A percentile compares a stretch with the other conserved stretches of the same genome.
These are phyloP conservation scores for Rhinopomastus cyanomelas DNA, from an alignment of 2,113 vertebrate species.

Conservation along the genomic window DNA sequence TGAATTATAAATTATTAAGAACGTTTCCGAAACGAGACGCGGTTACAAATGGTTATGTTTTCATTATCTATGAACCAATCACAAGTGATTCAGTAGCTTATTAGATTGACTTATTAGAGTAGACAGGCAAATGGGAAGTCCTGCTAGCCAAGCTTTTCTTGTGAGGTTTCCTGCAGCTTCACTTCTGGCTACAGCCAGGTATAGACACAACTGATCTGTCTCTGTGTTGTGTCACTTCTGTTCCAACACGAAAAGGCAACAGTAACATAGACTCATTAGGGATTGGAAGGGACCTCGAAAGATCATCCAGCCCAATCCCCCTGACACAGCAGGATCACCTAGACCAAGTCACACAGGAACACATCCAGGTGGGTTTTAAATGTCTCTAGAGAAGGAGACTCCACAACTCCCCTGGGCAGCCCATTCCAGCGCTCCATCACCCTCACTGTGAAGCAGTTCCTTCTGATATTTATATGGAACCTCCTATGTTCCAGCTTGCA, in stretches of 20 bases:
- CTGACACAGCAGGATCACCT: no score
- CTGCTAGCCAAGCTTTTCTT: not conserved
- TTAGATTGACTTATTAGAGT: not conserved
- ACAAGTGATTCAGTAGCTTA: not conserved
- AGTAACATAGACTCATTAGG: no score
- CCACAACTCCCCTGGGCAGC: no score
- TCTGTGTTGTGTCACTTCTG: not conserved
- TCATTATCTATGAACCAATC: not conserved
- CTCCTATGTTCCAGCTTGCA: no score
- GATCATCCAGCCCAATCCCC: no score
- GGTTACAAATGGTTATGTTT: not conserved
- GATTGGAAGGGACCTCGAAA: no score
- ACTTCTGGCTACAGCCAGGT: not conserved
- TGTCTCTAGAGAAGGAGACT: no score
- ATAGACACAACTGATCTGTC: not conserved
- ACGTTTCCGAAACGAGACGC: not conserved
- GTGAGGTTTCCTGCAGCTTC: not conserved
- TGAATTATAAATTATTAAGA: not conserved
- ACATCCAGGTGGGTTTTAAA: no score
- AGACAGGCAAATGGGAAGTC: not conserved
- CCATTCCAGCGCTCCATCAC: no score
- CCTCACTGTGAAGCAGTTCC: no score
- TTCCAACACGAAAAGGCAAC: not conserved
- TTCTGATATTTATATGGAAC: no score
- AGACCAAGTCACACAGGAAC: no score